These are phyloP conservation scores for Cottoperca gobio DNA, from an alignment of 2,797 vertebrate species.

Conservation along the genomic window DNA sequence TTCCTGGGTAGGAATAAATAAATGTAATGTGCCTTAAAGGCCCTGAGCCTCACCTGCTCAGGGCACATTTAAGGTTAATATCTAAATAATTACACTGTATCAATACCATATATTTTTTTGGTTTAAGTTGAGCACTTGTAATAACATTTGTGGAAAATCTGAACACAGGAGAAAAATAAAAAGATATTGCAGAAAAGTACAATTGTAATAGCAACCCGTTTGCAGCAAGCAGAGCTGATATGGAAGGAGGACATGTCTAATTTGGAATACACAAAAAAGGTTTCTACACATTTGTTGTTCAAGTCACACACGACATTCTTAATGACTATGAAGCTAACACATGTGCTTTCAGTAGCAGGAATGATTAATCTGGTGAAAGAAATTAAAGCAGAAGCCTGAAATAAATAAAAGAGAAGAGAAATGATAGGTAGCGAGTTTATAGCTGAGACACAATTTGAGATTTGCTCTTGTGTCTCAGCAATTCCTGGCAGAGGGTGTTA, in stretches of 20 bases:
- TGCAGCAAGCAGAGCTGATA: slow-evolving; percentile 24
- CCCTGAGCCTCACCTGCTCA: neutral
- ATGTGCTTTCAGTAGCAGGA: slow-evolving; percentile 46
- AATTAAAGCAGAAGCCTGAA: slow-evolving; percentile 54
- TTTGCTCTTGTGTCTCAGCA: neutral
- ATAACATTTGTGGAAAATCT: slow-evolving; percentile 1
- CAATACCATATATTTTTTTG: slow-evolving; percentile 17
- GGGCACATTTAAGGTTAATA: neutral
- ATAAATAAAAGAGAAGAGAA: slow-evolving; percentile 53
- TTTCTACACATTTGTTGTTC: slow-evolving; percentile 18
- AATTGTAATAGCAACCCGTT: neutral
- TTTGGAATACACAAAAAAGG: slow-evolving; percentile 24
- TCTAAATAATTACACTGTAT: neutral
- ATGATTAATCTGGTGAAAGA: slow-evolving; percentile 39
- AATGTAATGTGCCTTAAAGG: slow-evolving; percentile 9
- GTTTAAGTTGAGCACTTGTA: slow-evolving; percentile 17
- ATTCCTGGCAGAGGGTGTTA: neutral
- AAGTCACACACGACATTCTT: slow-evolving; percentile 7
- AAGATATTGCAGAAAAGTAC: slow-evolving; percentile 25
- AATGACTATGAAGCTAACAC: neutral
- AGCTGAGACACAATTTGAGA: slow-evolving; percentile 8
- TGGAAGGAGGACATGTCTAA: slow-evolving; percentile 17
- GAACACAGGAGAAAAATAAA: neutral
- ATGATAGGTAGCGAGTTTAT: neutral
- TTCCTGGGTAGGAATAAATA: neutral